phyloP scores from a whole-genome alignment of 2,797 vertebrate species.

The Sebastolobus alascanus region DNA sequence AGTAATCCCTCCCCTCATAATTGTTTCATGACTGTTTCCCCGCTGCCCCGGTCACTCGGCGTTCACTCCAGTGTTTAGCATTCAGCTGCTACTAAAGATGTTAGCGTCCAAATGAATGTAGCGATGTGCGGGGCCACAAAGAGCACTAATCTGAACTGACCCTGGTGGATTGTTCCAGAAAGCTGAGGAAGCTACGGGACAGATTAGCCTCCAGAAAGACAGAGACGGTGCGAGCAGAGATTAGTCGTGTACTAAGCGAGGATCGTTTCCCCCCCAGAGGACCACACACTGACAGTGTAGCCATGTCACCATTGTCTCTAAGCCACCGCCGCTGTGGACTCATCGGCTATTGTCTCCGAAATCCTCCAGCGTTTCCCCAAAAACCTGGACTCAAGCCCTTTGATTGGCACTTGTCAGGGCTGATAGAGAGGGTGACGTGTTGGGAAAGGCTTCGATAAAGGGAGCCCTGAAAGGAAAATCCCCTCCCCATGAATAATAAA shows the following conservation, averaged over 20 bases:
- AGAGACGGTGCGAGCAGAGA: slow-evolving; percentile 91
- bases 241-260: slow-evolving; percentile 90
- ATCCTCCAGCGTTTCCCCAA: slow-evolving; percentile 85
- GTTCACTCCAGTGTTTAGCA: slow-evolving; percentile 84
- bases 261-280: slow-evolving; percentile 81
- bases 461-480: slow-evolving; percentile 86
- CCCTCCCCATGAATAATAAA: slow-evolving; percentile 90
- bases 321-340: slow-evolving; percentile 87
- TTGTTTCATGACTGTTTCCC: slow-evolving; percentile 71
- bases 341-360: slow-evolving; percentile 89
- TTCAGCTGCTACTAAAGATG: slow-evolving; percentile 95
- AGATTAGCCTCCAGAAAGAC: slow-evolving; percentile 94
- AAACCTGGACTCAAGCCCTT: slow-evolving; percentile 84
- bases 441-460: slow-evolving; percentile 86
- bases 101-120: slow-evolving; percentile 90
- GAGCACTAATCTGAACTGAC: slow-evolving; percentile 93
- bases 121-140: slow-evolving; percentile 87
- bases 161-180: slow-evolving; percentile 90
- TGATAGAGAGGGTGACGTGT: slow-evolving; percentile 92
- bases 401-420: slow-evolving; percentile 98
- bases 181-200: slow-evolving; percentile 86
- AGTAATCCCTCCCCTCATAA: slow-evolving; percentile 77
- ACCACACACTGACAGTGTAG: slow-evolving; percentile 98
- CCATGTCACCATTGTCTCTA: slow-evolving; percentile 90
- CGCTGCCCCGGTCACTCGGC: slow-evolving; percentile 54